phyloP scores from a whole-genome alignment of 2,113 vertebrate species.

The Pyxicephalus adspersus region DNA sequence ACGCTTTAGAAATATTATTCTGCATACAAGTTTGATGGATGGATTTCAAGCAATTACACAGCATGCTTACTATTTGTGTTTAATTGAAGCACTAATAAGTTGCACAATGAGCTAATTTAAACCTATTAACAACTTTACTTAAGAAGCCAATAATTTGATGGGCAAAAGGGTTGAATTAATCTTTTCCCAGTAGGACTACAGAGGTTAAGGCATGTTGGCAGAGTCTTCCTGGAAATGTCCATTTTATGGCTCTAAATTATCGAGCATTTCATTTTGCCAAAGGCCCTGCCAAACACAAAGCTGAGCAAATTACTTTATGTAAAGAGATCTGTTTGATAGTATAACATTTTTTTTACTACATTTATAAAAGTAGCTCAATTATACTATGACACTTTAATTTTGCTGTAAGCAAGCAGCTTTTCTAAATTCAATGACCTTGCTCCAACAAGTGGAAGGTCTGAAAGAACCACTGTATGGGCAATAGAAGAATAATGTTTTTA shows the following conservation, averaged over 20 bases:
- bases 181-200: conserved; percentile 47
- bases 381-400: no score
- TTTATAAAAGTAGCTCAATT: no score
- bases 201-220: conserved; percentile 44
- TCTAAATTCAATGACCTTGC: no score
- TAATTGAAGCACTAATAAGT: conserved; percentile 49
- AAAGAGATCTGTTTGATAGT: neutral
- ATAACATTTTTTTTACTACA: neutral
- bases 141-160: conserved; percentile 53
- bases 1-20: conserved; percentile 47
- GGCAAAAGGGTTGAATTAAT: conserved; percentile 50
- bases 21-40: conserved; percentile 41
- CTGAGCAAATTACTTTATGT: neutral
- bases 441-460: no score
- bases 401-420: no score
- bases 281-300: neutral
- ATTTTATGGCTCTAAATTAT: conserved; percentile 28
- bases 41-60: conserved; percentile 51
- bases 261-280: neutral
- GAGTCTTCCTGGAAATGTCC: conserved; percentile 39
- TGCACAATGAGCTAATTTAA: conserved; percentile 51
- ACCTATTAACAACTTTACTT: conserved; percentile 54
- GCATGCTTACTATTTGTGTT: conserved; percentile 45
- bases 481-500: no score
- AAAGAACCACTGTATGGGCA: no score